Conservation (phyloP, 1,140 invertebrate species). For the Bombus consobrinus region DNA sequence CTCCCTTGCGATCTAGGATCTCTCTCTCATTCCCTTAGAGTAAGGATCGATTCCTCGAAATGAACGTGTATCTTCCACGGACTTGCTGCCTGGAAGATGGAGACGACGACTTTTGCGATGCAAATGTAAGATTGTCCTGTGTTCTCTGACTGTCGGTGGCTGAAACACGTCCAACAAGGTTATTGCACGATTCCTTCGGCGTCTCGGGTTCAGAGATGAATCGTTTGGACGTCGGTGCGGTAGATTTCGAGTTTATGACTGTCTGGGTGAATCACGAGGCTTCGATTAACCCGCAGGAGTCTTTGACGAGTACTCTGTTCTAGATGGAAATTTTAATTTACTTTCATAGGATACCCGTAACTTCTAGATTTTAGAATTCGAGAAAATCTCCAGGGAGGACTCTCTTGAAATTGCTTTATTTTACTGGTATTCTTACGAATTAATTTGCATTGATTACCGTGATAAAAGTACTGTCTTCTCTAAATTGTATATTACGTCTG, state of each 20-base stretch:
- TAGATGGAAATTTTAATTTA: neutral
- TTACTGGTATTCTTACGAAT: too few species aligned
- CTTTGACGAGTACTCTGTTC: neutral
- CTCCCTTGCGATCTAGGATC: neutral
- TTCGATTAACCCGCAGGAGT: neutral
- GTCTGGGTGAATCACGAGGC: neutral
- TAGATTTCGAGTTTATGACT: neutral
- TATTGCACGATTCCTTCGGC: slow-evolving; percentile 2
- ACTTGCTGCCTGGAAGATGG: neutral
- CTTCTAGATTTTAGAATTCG: neutral
- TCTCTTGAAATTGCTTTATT: too few species aligned
- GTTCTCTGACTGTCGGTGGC: neutral
- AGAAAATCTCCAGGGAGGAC: neutral
- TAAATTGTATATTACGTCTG: too few species aligned
- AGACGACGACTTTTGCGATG: slow-evolving; percentile 27
- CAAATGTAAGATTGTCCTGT: slow-evolving; percentile 36
- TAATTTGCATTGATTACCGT: too few species aligned
- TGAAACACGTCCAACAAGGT: slow-evolving; percentile 20
- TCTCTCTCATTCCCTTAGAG: neutral
- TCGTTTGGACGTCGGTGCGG: neutral
- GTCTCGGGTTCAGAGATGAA: neutral
- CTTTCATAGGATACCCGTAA: neutral
- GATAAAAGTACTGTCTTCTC: too few species aligned
- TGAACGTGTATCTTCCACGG: neutral
- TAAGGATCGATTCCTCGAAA: neutral